These are phyloP conservation scores for Microtus montanus DNA, from an alignment of 2,113 vertebrate genomes.

Conservation along the genomic window DNA sequence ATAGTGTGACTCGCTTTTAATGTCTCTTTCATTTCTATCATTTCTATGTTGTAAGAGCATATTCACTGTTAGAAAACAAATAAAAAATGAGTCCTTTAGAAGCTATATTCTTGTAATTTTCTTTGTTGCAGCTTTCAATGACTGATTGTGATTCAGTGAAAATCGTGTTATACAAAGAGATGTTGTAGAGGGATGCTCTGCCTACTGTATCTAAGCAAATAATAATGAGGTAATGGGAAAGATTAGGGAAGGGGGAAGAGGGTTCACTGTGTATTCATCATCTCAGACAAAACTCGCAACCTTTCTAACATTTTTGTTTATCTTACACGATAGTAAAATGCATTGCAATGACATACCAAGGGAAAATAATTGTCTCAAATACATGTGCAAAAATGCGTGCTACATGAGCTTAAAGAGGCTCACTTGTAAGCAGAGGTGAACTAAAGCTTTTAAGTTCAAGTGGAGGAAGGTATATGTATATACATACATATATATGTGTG, in stretches of 20 bases:
- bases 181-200: slow-evolving; percentile 84
- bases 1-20: slow-evolving; percentile 82
- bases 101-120: slow-evolving; percentile 88
- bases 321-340: slow-evolving; percentile 58
- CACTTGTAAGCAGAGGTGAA: slow-evolving; percentile 18
- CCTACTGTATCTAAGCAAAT: slow-evolving; percentile 83
- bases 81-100: slow-evolving; percentile 82
- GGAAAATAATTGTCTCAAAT: slow-evolving; percentile 63
- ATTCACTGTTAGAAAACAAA: slow-evolving; percentile 84
- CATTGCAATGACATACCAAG: slow-evolving; percentile 57
- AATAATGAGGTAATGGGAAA: slow-evolving; percentile 86
- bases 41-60: slow-evolving; percentile 74
- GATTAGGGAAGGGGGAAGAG: slow-evolving; percentile 70
- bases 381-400: neutral
- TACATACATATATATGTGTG: too few species aligned
- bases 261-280: slow-evolving; percentile 24
- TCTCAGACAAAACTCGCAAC: slow-evolving; percentile 24
- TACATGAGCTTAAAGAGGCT: slow-evolving; percentile 50
- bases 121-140: slow-evolving; percentile 86
- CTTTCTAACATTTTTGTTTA: slow-evolving; percentile 68
- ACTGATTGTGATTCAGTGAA: slow-evolving; percentile 86
- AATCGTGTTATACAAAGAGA: slow-evolving; percentile 84
- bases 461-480: neutral
- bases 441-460: slow-evolving; percentile 53
- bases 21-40: slow-evolving; percentile 76